These are phyloP conservation scores for Ennomos fuscantarius DNA, from an alignment of 2,888 invertebrate genomes.

Conservation along the genomic window DNA sequence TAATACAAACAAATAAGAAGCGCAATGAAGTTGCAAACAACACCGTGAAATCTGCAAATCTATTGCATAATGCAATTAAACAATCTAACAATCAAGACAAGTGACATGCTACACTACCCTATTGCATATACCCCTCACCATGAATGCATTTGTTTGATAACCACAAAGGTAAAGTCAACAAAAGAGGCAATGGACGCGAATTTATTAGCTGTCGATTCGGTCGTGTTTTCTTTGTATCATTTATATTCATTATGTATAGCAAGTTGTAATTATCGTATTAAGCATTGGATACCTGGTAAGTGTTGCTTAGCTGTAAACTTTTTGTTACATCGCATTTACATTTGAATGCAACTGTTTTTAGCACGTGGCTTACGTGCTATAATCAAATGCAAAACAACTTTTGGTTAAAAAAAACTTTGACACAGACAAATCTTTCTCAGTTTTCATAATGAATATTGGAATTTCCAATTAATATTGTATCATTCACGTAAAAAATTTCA, in stretches of 20 bases:
- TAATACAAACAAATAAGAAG: conserved; percentile 19
- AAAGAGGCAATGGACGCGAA: conserved; percentile 15
- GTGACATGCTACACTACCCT: conserved; percentile 11
- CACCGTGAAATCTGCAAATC: conserved; percentile 35
- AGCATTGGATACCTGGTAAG: conserved; percentile 47
- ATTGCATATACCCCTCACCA: conserved; percentile 3
- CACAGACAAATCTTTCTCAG: too few species aligned
- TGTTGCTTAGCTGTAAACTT: conserved; percentile 48
- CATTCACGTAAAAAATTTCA: too few species aligned
- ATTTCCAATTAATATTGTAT: too few species aligned
- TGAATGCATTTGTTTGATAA: conserved; percentile 3
- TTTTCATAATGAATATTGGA: too few species aligned
- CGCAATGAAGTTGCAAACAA: conserved; percentile 22
- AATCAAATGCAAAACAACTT: background rate
- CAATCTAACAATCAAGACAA: conserved; percentile 39
- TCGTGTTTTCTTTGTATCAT: conserved; percentile 45
- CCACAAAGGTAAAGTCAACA: background rate
- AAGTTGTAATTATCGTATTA: conserved; percentile 63
- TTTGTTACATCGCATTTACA: conserved; percentile 49
- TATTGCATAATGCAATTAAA: conserved; percentile 49
- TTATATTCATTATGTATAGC: conserved; percentile 60
- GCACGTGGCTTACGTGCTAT: conserved; percentile 25
- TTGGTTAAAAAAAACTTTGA: background rate
- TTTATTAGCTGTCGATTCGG: conserved; percentile 6
- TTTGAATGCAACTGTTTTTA: conserved; percentile 36